phyloP scores from a whole-genome alignment of 2,888 invertebrate species.

The Anodontia alba region DNA sequence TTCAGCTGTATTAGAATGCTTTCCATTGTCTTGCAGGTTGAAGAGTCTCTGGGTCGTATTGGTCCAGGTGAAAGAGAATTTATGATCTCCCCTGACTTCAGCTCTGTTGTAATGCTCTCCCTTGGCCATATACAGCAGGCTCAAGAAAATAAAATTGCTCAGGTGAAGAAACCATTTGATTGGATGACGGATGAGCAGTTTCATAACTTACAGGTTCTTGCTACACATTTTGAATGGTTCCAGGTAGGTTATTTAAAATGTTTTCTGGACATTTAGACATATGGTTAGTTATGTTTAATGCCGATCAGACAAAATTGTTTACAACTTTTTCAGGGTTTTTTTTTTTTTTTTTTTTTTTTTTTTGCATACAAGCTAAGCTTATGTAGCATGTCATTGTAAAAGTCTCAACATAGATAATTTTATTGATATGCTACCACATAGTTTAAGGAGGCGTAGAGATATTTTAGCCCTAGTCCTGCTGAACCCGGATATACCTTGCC shows the following conservation, averaged over 20 bases:
- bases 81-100: constrained; percentile 83
- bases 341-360: too few relatives aligned
- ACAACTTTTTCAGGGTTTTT: too few relatives aligned
- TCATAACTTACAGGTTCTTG: constrained; percentile 84
- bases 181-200: constrained; percentile 85
- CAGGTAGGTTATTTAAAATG: constrained; percentile 60
- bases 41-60: constrained; percentile 79
- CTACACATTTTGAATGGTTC: constrained; percentile 84
- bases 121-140: constrained; percentile 70
- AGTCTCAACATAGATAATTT: too few relatives aligned
- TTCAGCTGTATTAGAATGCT: too few relatives aligned
- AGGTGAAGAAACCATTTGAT: constrained; percentile 85
- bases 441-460: too few relatives aligned
- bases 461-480: too few relatives aligned
- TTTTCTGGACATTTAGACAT: neutral
- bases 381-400: too few relatives aligned
- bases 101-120: constrained; percentile 82
- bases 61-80: constrained; percentile 83
- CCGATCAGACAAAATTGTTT: too few relatives aligned
- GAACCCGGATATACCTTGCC: too few relatives aligned
- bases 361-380: too few relatives aligned
- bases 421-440: too few relatives aligned
- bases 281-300: too few relatives aligned
- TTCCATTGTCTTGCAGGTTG: constrained; percentile 71
- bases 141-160: constrained; percentile 76